Evolutionary conservation across 2,888 invertebrate genomes (phyloP).

Genomic region (Nomada flava): DNA sequence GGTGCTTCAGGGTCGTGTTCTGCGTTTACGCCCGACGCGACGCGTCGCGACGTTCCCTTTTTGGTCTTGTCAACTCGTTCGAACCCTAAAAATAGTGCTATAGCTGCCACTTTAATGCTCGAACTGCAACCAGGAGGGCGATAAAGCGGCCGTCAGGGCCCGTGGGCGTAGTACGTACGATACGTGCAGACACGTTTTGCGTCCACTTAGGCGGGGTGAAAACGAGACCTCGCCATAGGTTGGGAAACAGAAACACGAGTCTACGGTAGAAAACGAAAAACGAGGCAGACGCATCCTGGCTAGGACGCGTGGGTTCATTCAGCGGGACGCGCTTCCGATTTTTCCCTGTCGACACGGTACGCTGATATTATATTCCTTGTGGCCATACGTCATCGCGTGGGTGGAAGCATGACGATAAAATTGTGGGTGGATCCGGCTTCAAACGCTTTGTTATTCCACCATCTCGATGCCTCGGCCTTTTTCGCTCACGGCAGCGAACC

Average conservation of each 20-base stretch:
- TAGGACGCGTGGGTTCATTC: slow-evolving; percentile 76
- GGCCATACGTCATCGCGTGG: slow-evolving; percentile 50
- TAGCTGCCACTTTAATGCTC: slow-evolving; percentile 1
- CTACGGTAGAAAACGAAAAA: slow-evolving; percentile 16
- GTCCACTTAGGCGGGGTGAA: slow-evolving; percentile 47
- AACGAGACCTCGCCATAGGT: slow-evolving; percentile 32
- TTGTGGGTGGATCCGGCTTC: slow-evolving; percentile 32
- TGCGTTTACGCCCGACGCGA: not conserved
- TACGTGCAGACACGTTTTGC: slow-evolving; percentile 42
- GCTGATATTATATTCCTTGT: slow-evolving; percentile 50
- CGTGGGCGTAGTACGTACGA: slow-evolving; percentile 62
- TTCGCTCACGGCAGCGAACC: not conserved
- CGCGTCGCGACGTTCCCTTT: slow-evolving; percentile 19
- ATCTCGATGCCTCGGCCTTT: not conserved
- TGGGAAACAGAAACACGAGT: slow-evolving; percentile 15
- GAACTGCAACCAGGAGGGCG: not conserved
- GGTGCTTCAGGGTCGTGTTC: slow-evolving; percentile 14
- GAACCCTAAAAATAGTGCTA: slow-evolving; percentile 40
- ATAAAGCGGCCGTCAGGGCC: slow-evolving; percentile 23
- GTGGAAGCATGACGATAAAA: slow-evolving; percentile 49
- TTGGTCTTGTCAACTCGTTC: slow-evolving; percentile 19
- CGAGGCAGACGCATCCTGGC: slow-evolving; percentile 58
- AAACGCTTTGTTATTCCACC: slow-evolving; percentile 32
- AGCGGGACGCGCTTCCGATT: slow-evolving; percentile 62
- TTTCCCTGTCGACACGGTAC: slow-evolving; percentile 53